Conservation (phyloP, 2,113 vertebrate genomes). For the Strix aluco region DNA sequence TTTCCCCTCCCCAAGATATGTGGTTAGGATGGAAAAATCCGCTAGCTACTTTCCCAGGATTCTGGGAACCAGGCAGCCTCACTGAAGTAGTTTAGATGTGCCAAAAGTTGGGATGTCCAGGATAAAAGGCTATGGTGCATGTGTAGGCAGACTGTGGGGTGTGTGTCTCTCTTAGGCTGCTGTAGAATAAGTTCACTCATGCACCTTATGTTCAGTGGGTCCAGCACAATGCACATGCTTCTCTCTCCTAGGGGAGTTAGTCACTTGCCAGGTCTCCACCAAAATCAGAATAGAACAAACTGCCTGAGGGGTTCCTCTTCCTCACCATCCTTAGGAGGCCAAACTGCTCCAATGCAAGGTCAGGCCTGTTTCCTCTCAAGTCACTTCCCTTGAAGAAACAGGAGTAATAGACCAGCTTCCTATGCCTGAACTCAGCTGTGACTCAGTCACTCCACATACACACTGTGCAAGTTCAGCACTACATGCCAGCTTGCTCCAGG, state of each 20-base stretch:
- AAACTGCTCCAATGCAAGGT: neutral
- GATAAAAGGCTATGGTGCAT: neutral
- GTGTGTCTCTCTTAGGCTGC: neutral
- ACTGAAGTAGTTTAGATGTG: neutral
- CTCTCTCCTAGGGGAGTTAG: neutral
- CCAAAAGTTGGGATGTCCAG: neutral
- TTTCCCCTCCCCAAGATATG: neutral
- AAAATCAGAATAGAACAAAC: neutral
- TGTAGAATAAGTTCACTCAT: neutral
- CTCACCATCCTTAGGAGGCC: neutral
- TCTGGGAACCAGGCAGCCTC: neutral
- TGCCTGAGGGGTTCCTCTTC: neutral
- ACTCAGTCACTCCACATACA: neutral
- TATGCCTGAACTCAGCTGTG: neutral
- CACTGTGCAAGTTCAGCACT: neutral
- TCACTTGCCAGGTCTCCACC: neutral
- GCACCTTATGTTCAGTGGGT: neutral
- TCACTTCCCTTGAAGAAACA: neutral
- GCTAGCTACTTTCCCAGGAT: neutral
- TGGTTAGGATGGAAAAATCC: neutral
- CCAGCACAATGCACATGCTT: neutral
- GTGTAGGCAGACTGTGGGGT: neutral
- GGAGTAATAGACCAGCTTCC: neutral
- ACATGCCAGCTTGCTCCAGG: neutral
- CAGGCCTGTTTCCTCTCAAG: neutral